These are phyloP conservation scores for Amyelois transitella DNA, from an alignment of 1,140 invertebrate genomes.

Conservation along the genomic window DNA sequence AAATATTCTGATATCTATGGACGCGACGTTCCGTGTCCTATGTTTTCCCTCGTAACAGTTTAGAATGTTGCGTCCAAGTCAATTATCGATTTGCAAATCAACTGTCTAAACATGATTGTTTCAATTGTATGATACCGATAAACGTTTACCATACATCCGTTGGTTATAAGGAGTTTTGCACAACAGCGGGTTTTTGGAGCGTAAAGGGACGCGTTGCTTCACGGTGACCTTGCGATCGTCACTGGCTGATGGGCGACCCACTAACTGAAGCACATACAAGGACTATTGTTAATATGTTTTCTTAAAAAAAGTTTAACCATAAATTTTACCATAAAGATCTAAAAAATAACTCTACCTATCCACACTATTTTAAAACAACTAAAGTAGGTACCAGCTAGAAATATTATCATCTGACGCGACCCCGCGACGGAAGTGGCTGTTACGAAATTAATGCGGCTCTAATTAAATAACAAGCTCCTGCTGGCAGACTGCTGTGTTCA, in stretches of 20 bases:
- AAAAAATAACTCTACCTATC: too few relatives aligned
- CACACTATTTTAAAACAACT: too few relatives aligned
- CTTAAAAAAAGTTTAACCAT: too few relatives aligned
- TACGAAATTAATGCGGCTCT: conserved; percentile 63
- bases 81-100: background rate
- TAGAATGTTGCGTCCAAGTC: background rate
- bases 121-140: background rate
- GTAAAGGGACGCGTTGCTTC: conserved; percentile 58
- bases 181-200: conserved; percentile 62
- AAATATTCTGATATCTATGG: too few relatives aligned
- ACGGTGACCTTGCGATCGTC: conserved; percentile 45
- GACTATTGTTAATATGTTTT: background rate
- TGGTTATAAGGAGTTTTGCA: conserved; percentile 27
- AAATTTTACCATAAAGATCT: too few relatives aligned
- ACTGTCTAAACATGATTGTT: background rate
- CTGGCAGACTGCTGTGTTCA: conserved; percentile 30
- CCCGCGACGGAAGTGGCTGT: conserved; percentile 55
- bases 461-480: conserved; percentile 60
- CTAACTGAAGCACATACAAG: background rate
- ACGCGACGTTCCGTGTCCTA: too few relatives aligned
- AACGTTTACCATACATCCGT: conserved; percentile 14
- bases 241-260: background rate
- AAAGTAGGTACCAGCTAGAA: conserved; percentile 5
- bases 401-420: conserved; percentile 31
- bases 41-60: background rate